phyloP scores from a whole-genome alignment of 2,113 vertebrate species.

The Laticauda colubrina region DNA sequence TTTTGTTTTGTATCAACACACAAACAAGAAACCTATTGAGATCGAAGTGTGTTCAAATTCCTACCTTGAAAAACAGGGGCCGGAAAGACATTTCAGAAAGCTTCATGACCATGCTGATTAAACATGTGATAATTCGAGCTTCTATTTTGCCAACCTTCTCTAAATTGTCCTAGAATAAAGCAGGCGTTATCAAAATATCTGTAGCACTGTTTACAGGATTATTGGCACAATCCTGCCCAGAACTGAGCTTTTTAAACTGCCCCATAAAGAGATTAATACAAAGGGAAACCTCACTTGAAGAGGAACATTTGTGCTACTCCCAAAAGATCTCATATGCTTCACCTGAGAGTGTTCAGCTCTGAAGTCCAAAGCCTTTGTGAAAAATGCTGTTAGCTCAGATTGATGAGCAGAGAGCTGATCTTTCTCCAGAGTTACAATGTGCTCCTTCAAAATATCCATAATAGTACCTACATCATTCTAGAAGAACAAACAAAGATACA shows the following conservation, averaged over 20 bases:
- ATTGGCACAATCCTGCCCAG: neutral
- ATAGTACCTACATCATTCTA: constrained; percentile 80
- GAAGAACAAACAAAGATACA: constrained; percentile 9
- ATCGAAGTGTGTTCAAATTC: neutral
- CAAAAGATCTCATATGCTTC: neutral
- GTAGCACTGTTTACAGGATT: neutral
- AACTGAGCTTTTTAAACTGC: neutral
- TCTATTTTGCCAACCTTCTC: constrained; percentile 79
- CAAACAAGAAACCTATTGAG: neutral
- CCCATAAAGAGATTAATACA: neutral
- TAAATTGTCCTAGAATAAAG: constrained; percentile 77
- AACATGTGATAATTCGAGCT: constrained; percentile 79
- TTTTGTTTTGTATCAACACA: neutral
- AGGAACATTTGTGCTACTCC: neutral
- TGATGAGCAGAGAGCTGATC: constrained; percentile 84
- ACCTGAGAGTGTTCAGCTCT: constrained; percentile 82
- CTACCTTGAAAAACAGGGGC: constrained; percentile 95
- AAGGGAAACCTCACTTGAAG: neutral
- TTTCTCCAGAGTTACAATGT: constrained; percentile 83
- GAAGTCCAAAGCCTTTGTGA: constrained; percentile 88
- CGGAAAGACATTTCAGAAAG: constrained; percentile 94
- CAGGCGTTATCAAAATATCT: constrained; percentile 20
- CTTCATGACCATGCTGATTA: constrained; percentile 91
- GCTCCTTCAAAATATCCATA: constrained; percentile 86
- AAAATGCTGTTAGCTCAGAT: constrained; percentile 86